Evolutionary conservation across 2,113 vertebrate species (phyloP).

Genomic region (Myrmecobius fasciatus): DNA sequence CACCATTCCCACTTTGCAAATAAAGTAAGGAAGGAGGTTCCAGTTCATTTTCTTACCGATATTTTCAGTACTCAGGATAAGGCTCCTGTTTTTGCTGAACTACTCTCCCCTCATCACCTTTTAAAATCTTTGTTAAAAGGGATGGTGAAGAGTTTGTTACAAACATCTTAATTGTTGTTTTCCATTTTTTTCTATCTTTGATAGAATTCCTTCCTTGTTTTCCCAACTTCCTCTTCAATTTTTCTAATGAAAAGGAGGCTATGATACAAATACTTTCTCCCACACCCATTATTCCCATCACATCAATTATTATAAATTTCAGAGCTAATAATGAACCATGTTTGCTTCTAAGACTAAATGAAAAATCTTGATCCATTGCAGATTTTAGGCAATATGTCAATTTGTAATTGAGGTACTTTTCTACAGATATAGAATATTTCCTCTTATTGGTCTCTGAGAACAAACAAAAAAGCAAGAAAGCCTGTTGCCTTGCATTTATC

Average conservation of each 20-base stretch:
- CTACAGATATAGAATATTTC: not conserved
- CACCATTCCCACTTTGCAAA: not conserved
- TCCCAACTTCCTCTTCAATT: not conserved
- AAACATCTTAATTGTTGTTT: too few relatives aligned
- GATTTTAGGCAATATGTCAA: not conserved
- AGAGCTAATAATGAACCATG: not conserved
- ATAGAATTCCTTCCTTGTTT: too few relatives aligned
- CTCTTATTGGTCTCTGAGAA: not conserved
- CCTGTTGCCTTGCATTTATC: not conserved
- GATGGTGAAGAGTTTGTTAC: too few relatives aligned
- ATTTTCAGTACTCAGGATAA: not conserved
- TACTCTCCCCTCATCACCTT: too few relatives aligned
- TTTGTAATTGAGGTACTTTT: not conserved
- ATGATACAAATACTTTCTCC: not conserved
- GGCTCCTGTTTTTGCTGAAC: too few relatives aligned
- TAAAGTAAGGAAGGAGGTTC: not conserved
- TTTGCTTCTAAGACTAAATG: not conserved
- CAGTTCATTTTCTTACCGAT: not conserved
- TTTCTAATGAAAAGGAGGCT: not conserved
- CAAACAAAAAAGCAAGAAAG: not conserved
- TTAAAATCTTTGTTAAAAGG: too few relatives aligned
- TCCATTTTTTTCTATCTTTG: too few relatives aligned
- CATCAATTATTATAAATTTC: not conserved
- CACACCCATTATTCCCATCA: not conserved
- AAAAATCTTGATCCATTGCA: not conserved